Percentiles rank a stretch among this genome's conserved stretches.
Evolutionary conservation across 2,113 vertebrate genomes (phyloP).

Genomic region (Indri indri): DNA sequence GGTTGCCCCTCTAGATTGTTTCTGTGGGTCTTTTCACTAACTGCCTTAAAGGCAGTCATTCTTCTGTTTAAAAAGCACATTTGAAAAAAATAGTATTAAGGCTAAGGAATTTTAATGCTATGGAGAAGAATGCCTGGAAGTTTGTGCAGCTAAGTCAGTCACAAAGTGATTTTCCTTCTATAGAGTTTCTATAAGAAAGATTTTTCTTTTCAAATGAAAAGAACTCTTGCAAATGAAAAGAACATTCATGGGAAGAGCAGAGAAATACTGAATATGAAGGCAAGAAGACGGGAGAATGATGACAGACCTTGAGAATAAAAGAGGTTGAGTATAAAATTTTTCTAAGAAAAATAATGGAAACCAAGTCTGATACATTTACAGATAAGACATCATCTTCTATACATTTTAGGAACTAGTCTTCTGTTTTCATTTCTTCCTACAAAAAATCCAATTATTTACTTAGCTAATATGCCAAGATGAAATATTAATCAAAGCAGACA

Average conservation of each 20-base stretch:
- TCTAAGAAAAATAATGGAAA: not conserved
- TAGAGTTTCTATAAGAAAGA: conserved; percentile 40
- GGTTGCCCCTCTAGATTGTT: conserved; percentile 35
- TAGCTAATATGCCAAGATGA: conserved; percentile 6
- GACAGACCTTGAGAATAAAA: not conserved
- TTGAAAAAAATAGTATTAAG: conserved; percentile 62
- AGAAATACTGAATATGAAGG: not conserved
- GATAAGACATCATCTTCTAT: not conserved
- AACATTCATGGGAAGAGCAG: conserved; percentile 21
- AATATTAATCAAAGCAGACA: conserved; percentile 20
- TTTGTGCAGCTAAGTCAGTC: conserved; percentile 46
- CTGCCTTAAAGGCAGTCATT: conserved; percentile 66
- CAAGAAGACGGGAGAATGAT: not conserved
- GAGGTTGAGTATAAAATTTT: not conserved
- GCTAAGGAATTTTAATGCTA: conserved; percentile 69
- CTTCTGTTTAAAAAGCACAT: conserved; percentile 68
- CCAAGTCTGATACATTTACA: not conserved
- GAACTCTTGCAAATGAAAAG: conserved; percentile 63
- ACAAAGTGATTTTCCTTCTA: conserved; percentile 31
- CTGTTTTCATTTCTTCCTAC: not conserved
- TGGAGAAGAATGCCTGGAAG: conserved; percentile 54
- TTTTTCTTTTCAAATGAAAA: conserved; percentile 63
- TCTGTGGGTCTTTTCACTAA: conserved; percentile 70
- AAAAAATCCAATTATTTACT: conserved; percentile 22
- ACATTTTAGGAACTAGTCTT: not conserved